Evolutionary conservation across 2,888 invertebrate species (phyloP).

Genomic region (Cynaeus angustus): DNA sequence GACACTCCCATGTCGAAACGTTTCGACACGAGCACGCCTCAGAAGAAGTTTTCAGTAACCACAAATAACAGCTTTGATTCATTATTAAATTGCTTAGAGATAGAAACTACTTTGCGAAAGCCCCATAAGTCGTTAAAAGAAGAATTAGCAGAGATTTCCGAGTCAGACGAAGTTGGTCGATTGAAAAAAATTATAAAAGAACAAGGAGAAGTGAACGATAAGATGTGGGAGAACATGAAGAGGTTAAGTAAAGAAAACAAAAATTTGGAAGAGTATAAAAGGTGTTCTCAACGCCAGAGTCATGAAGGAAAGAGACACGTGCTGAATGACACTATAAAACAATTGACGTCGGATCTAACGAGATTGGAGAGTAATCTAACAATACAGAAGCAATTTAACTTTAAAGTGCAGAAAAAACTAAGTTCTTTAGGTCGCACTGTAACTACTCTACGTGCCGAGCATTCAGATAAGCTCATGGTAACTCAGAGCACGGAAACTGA

Average conservation of each 20-base stretch:
- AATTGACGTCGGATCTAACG: no score
- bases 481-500: background rate
- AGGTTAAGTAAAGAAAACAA: conserved; percentile 10
- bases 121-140: conserved; percentile 22
- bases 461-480: background rate
- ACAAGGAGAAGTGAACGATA: conserved; percentile 20
- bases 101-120: background rate
- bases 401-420: background rate
- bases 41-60: background rate
- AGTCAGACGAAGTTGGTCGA: conserved; percentile 5
- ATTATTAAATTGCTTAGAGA: background rate
- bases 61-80: conserved; percentile 2
- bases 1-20: background rate
- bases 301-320: no score
- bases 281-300: background rate
- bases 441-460: background rate
- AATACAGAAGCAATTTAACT: background rate
- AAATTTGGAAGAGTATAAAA: conserved; percentile 2
- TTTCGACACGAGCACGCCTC: background rate
- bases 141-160: conserved; percentile 20
- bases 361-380: background rate
- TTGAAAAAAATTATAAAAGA: conserved; percentile 17
- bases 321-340: no score
- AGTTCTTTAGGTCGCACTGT: background rate
- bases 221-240: conserved; percentile 24